Conservation (phyloP, 2,888 invertebrate species). For the Diachrysia chrysitis region DNA sequence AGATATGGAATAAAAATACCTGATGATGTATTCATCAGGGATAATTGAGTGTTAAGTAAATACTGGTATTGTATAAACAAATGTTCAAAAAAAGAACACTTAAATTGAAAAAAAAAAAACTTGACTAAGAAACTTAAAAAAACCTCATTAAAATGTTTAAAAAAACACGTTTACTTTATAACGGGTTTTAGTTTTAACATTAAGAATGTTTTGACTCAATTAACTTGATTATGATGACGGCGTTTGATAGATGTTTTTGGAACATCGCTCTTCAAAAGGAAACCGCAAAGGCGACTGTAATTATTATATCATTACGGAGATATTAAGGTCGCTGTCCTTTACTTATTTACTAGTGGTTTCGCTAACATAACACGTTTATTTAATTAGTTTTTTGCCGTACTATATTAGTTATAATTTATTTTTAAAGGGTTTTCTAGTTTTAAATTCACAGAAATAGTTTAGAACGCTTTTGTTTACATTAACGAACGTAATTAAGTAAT, state of each 20-base stretch:
- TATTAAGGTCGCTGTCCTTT: constrained; percentile 33
- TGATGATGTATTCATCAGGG: constrained; percentile 8
- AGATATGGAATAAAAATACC: constrained; percentile 39
- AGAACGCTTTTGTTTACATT: neutral
- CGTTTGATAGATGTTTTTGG: constrained; percentile 27
- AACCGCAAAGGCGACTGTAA: constrained; percentile 46
- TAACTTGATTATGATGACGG: constrained; percentile 37
- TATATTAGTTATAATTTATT: neutral
- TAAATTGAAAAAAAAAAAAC: neutral
- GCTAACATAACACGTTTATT: neutral
- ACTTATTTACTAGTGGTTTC: constrained; percentile 19
- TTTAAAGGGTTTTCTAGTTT: neutral
- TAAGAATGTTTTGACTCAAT: constrained; percentile 22
- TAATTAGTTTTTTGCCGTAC: neutral
- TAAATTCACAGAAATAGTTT: neutral
- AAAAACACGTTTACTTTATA: neutral
- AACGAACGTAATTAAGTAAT: neutral
- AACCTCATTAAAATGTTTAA: neutral
- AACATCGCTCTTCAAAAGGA: constrained; percentile 41
- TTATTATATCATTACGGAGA: constrained; percentile 43
- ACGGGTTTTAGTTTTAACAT: constrained; percentile 1
- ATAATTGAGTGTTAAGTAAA: constrained; percentile 9
- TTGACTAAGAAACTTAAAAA: neutral
- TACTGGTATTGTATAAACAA: neutral
- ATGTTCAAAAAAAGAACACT: neutral